Evolutionary conservation across 2,888 invertebrate genomes (phyloP).

Genomic region (Chrysotoxum bicinctum): DNA sequence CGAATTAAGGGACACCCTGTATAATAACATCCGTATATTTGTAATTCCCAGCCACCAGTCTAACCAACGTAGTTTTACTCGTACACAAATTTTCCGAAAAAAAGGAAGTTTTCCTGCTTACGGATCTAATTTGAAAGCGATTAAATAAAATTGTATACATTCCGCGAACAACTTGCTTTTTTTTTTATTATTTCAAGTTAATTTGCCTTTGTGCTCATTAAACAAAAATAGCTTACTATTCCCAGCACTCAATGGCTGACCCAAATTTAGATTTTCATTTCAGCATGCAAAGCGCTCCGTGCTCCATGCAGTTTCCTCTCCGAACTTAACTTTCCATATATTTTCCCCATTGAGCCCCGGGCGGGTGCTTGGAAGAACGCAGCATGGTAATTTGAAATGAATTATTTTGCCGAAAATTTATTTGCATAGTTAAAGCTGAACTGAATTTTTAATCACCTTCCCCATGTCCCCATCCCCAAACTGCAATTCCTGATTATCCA

Average conservation of each 20-base stretch:
- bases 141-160: neutral
- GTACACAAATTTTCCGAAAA: too few relatives aligned
- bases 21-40: too few relatives aligned
- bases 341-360: neutral
- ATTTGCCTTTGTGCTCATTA: neutral
- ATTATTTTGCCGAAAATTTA: slow-evolving; percentile 52
- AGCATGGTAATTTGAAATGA: slow-evolving; percentile 45
- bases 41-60: too few relatives aligned
- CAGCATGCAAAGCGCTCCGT: neutral
- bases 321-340: slow-evolving; percentile 1
- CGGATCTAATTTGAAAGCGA: neutral
- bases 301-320: neutral
- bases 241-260: slow-evolving; percentile 3
- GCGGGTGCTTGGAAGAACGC: neutral
- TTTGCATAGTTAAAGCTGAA: slow-evolving; percentile 56
- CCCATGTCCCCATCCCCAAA: neutral
- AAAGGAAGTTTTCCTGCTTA: too few relatives aligned
- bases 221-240: neutral
- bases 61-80: too few relatives aligned
- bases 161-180: neutral
- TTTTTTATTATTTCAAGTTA: neutral
- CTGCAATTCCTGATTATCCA: neutral
- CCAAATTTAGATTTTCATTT: slow-evolving; percentile 7
- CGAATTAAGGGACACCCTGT: too few relatives aligned
- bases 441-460: slow-evolving; percentile 55